Conservation (phyloP, 2,888 invertebrate species). For the Himalopsyche kuldschensis region DNA sequence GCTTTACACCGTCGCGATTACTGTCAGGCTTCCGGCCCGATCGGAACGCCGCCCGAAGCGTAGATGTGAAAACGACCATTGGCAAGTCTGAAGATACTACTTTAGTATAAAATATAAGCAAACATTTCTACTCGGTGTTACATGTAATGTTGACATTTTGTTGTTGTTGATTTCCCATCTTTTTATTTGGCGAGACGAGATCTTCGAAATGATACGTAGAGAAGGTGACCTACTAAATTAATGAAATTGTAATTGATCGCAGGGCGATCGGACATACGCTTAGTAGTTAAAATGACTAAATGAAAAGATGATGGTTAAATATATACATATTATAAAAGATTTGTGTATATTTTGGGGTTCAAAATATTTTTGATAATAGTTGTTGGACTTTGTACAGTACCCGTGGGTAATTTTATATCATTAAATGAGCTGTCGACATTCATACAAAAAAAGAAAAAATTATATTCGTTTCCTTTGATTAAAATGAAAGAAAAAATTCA, state of each 20-base stretch:
- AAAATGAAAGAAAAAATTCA: neutral
- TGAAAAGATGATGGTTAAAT: neutral
- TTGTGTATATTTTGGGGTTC: neutral
- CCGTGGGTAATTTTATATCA: neutral
- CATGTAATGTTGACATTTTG: neutral
- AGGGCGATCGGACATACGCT: neutral
- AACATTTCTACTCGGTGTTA: neutral
- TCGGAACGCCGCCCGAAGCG: neutral
- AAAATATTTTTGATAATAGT: slow-evolving; percentile 26
- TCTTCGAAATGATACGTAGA: neutral
- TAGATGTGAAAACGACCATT: neutral
- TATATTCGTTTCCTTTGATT: neutral
- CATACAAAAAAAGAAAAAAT: neutral
- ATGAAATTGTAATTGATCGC: neutral
- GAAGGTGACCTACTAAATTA: neutral
- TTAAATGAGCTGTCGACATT: neutral
- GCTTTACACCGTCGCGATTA: neutral
- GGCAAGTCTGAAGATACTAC: slow-evolving; percentile 1
- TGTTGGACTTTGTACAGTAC: slow-evolving; percentile 23
- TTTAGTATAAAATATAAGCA: neutral
- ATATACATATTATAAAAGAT: neutral
- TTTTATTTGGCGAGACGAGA: neutral
- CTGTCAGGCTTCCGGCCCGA: neutral
- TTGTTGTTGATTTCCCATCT: neutral
- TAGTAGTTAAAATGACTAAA: neutral